Conservation (phyloP, 2,888 invertebrate species). For the Microctonus hyperodae region DNA sequence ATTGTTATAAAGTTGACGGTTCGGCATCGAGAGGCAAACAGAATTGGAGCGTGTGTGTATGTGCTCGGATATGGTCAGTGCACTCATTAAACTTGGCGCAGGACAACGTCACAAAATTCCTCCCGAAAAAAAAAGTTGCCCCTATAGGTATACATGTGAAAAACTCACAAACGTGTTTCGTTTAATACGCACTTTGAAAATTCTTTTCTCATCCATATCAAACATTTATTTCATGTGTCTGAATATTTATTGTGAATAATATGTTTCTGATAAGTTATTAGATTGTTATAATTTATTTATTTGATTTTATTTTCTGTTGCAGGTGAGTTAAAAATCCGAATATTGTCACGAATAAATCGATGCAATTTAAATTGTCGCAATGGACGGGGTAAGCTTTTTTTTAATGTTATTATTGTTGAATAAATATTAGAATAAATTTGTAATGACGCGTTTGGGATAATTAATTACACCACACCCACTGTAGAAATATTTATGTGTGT, state of each 20-base stretch:
- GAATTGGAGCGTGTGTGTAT: slow-evolving; percentile 50
- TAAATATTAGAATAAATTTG: not conserved
- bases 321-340: slow-evolving; percentile 58
- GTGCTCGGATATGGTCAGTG: slow-evolving; percentile 44
- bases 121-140: slow-evolving; percentile 44
- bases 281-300: not conserved
- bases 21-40: slow-evolving; percentile 11
- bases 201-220: not conserved
- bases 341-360: slow-evolving; percentile 41
- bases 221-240: not conserved
- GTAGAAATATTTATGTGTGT: not conserved
- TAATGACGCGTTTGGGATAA: not conserved
- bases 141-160: slow-evolving; percentile 41
- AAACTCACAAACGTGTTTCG: slow-evolving; percentile 34
- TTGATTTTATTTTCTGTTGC: slow-evolving; percentile 44
- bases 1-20: slow-evolving; percentile 15
- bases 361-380: slow-evolving; percentile 17
- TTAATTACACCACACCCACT: slow-evolving; percentile 2
- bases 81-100: slow-evolving; percentile 45
- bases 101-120: slow-evolving; percentile 28
- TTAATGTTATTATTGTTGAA: not conserved
- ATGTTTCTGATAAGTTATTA: too few species aligned
- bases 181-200: not conserved
- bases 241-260: too few species aligned
- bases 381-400: not conserved